Percentiles rank a stretch among this genome's conserved stretches.
These are phyloP conservation scores for Gonioctena quinquepunctata DNA, from an alignment of 1,140 invertebrate species.

Conservation along the genomic window DNA sequence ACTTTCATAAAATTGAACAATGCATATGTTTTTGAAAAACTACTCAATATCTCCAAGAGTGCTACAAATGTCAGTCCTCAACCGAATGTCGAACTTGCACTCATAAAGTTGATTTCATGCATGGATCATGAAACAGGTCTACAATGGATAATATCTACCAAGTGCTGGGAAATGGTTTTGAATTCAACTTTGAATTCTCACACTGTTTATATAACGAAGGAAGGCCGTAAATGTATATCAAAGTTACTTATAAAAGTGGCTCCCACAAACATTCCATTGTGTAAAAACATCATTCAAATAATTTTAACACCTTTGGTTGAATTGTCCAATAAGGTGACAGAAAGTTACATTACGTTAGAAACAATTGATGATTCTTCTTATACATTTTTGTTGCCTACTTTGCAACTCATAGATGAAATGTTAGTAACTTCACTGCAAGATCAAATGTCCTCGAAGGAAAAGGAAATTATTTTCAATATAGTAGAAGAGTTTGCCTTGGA, in stretches of 20 bases:
- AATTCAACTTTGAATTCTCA: conserved; percentile 63
- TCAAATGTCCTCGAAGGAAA: conserved; percentile 43
- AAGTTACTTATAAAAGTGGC: conserved; percentile 52
- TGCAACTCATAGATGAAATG: conserved; percentile 25
- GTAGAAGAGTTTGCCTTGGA: conserved; percentile 27
- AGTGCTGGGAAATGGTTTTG: conserved; percentile 61
- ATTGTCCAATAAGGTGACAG: neutral
- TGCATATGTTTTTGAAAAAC: conserved; percentile 53
- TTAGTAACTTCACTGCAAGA: conserved; percentile 38
- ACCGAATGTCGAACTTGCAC: conserved; percentile 65
- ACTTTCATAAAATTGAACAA: conserved; percentile 53
- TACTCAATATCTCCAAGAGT: conserved; percentile 50
- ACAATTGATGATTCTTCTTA: neutral
- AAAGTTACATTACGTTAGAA: neutral
- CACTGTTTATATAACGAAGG: conserved; percentile 66
- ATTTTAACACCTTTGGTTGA: neutral
- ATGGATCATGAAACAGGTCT: conserved; percentile 61
- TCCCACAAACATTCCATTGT: neutral
- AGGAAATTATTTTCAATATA: conserved; percentile 1
- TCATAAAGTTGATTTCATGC: conserved; percentile 62
- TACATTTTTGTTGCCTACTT: conserved; percentile 5
- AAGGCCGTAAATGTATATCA: conserved; percentile 62
- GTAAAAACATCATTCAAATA: neutral
- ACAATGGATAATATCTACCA: conserved; percentile 60
- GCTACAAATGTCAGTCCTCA: conserved; percentile 47